phyloP scores from a whole-genome alignment of 2,888 invertebrate genomes.

The Noctuana brunneofusca region DNA sequence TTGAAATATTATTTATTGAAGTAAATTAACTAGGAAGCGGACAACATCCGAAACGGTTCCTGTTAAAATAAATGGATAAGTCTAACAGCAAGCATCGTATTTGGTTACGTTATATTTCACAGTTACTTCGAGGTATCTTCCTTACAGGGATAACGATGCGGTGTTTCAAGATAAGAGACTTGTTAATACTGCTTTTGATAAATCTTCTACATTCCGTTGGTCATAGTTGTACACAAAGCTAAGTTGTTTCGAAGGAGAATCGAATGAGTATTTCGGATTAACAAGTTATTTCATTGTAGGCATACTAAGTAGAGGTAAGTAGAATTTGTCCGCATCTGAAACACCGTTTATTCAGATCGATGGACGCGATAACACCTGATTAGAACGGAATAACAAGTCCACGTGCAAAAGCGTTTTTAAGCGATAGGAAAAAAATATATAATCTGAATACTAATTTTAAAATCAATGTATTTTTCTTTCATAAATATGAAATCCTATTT shows the following conservation, averaged over 20 bases:
- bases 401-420: no score
- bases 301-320: no score
- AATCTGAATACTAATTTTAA: no score
- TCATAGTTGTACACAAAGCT: not conserved
- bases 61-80: not conserved
- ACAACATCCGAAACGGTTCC: not conserved
- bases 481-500: no score
- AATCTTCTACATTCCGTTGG: slow-evolving; percentile 13
- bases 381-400: no score
- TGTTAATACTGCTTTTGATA: slow-evolving; percentile 48
- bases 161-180: slow-evolving; percentile 54
- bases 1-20: not conserved
- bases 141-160: slow-evolving; percentile 62
- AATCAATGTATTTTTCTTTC: no score
- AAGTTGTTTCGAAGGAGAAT: not conserved
- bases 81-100: slow-evolving; percentile 27
- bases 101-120: slow-evolving; percentile 5
- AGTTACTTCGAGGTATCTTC: slow-evolving; percentile 35
- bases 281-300: no score
- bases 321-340: no score
- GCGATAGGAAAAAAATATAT: no score
- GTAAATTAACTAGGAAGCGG: not conserved
- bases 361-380: no score
- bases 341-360: no score
- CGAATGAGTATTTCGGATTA: no score